phyloP scores from a whole-genome alignment of 2,888 invertebrate species.

The Achlya flavicornis region DNA sequence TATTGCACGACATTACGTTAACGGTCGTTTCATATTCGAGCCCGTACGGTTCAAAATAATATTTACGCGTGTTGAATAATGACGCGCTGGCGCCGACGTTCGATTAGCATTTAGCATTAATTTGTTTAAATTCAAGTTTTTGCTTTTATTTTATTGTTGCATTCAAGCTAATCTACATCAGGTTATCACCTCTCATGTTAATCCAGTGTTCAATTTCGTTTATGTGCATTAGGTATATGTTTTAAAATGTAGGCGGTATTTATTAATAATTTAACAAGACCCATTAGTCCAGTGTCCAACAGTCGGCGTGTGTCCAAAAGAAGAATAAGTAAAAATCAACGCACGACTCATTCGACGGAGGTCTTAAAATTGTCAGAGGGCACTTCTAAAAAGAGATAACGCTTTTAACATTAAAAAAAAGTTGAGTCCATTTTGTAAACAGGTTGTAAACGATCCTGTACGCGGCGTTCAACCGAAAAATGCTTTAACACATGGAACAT shows the following conservation, averaged over 20 bases:
- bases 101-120: conserved; percentile 30
- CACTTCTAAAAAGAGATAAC: conserved; percentile 74
- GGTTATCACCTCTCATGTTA: conserved; percentile 14
- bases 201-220: conserved; percentile 1
- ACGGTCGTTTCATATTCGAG: conserved; percentile 11
- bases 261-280: conserved; percentile 68
- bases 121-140: conserved; percentile 19
- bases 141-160: conserved; percentile 19
- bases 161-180: conserved; percentile 15
- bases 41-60: conserved; percentile 18
- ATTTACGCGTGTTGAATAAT: conserved; percentile 20
- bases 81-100: conserved; percentile 26
- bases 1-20: conserved; percentile 9
- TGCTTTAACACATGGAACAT: conserved; percentile 35
- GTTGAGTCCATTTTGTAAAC: conserved; percentile 69
- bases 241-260: conserved; percentile 38
- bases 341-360: conserved; percentile 49
- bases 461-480: conserved; percentile 45
- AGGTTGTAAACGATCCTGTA: conserved; percentile 74
- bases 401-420: conserved; percentile 67
- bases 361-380: conserved; percentile 72
- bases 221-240: conserved; percentile 27
- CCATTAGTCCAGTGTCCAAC: conserved; percentile 58
- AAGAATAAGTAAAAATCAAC: conserved; percentile 49
- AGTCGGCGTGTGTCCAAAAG: conserved; percentile 36